These are phyloP conservation scores for Diplosoma virens DNA, from an alignment of 23 tunicate species.

Conservation along the genomic window DNA sequence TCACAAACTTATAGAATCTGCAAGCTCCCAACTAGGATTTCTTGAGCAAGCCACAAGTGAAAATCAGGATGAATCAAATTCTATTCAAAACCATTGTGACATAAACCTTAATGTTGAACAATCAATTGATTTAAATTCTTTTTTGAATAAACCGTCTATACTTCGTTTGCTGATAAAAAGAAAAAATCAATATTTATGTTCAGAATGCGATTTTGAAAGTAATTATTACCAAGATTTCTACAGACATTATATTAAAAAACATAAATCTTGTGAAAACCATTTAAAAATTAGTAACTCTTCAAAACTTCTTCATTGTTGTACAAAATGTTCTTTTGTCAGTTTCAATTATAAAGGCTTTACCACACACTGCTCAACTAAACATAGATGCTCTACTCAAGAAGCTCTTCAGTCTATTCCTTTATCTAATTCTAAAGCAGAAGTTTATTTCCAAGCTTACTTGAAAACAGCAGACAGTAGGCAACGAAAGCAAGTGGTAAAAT, in stretches of 20 bases:
- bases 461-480: background rate
- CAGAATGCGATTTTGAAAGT: conserved; percentile 38
- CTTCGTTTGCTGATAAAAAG: conserved; percentile 22
- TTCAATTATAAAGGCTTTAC: conserved; percentile 24
- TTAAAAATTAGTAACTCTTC: background rate
- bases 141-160: conserved; percentile 11
- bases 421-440: background rate
- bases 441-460: background rate
- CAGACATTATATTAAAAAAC: conserved; percentile 4
- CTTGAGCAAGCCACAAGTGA: too few relatives aligned
- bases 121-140: too few relatives aligned
- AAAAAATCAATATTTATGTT: conserved; percentile 4
- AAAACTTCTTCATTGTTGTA: conserved; percentile 7
- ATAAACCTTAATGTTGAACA: too few relatives aligned
- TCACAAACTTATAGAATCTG: background rate
- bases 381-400: background rate
- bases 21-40: background rate
- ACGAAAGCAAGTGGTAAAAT: conserved; percentile 9
- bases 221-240: conserved; percentile 1
- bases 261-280: background rate
- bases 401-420: background rate
- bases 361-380: conserved; percentile 10
- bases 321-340: conserved; percentile 3
- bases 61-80: too few relatives aligned
- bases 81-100: too few relatives aligned